Base-by-base conservation (phyloP, 2,797 vertebrate genomes). In the Natrix natrix region DNA sequence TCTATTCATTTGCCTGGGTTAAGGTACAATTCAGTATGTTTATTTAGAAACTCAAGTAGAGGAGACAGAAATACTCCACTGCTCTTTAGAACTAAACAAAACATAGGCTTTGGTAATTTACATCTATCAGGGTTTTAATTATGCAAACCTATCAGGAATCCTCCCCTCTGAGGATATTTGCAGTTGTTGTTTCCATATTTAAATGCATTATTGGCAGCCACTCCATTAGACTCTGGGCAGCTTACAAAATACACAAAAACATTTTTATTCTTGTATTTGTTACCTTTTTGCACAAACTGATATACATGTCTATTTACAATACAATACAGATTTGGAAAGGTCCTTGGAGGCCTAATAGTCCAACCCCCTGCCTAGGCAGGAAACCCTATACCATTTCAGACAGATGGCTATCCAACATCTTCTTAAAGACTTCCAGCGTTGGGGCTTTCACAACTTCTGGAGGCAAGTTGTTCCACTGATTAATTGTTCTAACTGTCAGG, bases 231-330 rank as follows among this genome's bases (percentile, higher is more conserved):
- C 3, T 22, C 74, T 48, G 74, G 37, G 37, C 22, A 24, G 8
- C 74, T 83, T 48, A 83, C 20, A 83, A 83, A 83, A 83, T 48
- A 48, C 8, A 24, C 74, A 83, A 11, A 43, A 83, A 48, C 37
- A 32, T 93, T 87, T 83, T 94, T 93, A 59, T 69, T 57, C 14
- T 0, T 94, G 96, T n/a, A 26, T 91, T 86, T 93, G 7, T 32
- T 32, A 16, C 83, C 92, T 91, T 55, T 4, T 69, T 66, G 93
- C 92, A 66, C 5, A n/a, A 17, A 59, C 74, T 66, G 89, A n/a
- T 55, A 86, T 69, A 83, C 91, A 2, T 52, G 12, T 52, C 61
- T 59, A 8, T 22, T 43, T 43, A 43, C 43, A 43, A 43, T 43
- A 43, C 43, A 43, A 43, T 43, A 43, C 43, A 43, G 43, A 43